Conservation (phyloP, 2,113 vertebrate species). For the chimpanzee (Pan troglodytes) region NHGRI_mPanTro3-v2.1_pri NC_072416.2:46982001-46982500, state of each 20-base stretch:
- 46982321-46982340: background rate
- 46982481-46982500: background rate
- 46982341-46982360: background rate
- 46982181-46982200: background rate
- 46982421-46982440: background rate
- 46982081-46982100: background rate
- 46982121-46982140: background rate
- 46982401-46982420: background rate
- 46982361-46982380: background rate
- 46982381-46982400: background rate
- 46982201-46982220: background rate
- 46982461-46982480: background rate
- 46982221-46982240: background rate
- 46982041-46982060: background rate
- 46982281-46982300: background rate
- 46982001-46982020: background rate
- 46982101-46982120: background rate
- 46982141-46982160: background rate
- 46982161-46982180: background rate
- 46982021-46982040: background rate
- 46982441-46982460: background rate
- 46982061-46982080: background rate
- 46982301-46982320: background rate
- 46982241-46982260: background rate
- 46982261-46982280: background rate